Base-by-base conservation (phyloP, 2,797 vertebrate species). In the Tragelaphus oryx region DNA sequence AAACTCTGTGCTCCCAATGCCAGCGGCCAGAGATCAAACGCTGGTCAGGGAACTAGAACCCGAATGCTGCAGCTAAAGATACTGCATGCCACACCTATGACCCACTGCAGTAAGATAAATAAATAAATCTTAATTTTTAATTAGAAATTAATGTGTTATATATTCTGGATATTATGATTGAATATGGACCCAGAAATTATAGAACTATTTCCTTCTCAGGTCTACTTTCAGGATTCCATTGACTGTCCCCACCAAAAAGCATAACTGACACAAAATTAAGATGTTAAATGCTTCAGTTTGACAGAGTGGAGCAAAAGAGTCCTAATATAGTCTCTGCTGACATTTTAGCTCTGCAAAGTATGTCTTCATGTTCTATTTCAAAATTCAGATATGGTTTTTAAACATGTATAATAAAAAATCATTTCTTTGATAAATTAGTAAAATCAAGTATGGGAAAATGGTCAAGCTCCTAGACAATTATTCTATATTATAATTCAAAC, bases 291-390 rank as follows among this genome's bases (percentile, higher is more conserved):
- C 76, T 93, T 90, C n/a, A 71, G 17, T 74, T 71, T 78, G 46
- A 93, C 46, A 92, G 26, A 76, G 0, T n/a, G n/a, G 7, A 65
- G 76, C 65, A 91, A 75, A 78, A 78, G n/a, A 91, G 59, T 91
- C 33, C 68, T 96, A 95, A 60, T 86, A 65, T 96, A 90, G 37
- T 78, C 50, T 92, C 74, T 89, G 54, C 16, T 88, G 87, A 37
- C 55, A 59, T 94, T 96, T 81, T 79, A 55, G 52, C 74, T 93
- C 57, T 83, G 44, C 37, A 88, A 94, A 92, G 46, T 91, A 88
- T 71, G 96, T 95, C 26, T 95, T 88, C 37, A 52, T 71, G 54
- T 92, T 91, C 54, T 79, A 50, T 74, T 93, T 91, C 50, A 94
- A 96, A 93, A 96, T 37, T 30, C 82, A 50, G 44, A 86, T 91